A percentile compares a stretch with the other conserved stretches of the same genome.
Evolutionary conservation across 2,888 invertebrate genomes (phyloP).

Genomic region (Falcaria lacertinaria): DNA sequence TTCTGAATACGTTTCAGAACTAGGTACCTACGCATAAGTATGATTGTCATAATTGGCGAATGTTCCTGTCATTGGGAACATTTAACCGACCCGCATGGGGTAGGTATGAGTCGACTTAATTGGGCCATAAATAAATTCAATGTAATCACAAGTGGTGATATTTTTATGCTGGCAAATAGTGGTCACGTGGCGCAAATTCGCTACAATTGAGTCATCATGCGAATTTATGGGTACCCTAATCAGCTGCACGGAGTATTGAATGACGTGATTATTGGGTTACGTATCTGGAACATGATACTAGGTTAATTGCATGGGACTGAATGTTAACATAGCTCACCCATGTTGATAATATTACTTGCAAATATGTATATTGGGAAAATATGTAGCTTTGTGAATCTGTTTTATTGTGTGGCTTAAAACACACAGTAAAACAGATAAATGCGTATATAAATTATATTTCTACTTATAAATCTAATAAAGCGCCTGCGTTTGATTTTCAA

Average conservation of each 20-base stretch:
- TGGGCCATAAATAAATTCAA: slow-evolving; percentile 64
- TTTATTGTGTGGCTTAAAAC: no score
- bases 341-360: no score
- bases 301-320: slow-evolving; percentile 29
- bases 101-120: slow-evolving; percentile 61
- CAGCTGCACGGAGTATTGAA: slow-evolving; percentile 50
- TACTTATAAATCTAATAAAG: no score
- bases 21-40: slow-evolving; percentile 6
- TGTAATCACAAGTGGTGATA: slow-evolving; percentile 58
- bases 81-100: slow-evolving; percentile 61
- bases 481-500: no score
- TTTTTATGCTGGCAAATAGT: slow-evolving; percentile 63
- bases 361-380: no score
- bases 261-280: slow-evolving; percentile 70
- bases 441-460: no score
- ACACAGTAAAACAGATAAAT: no score
- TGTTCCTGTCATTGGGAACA: slow-evolving; percentile 16
- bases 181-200: slow-evolving; percentile 73
- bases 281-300: slow-evolving; percentile 44
- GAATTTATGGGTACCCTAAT: slow-evolving; percentile 49
- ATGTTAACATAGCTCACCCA: no score
- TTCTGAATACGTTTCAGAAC: slow-evolving; percentile 9
- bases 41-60: slow-evolving; percentile 19
- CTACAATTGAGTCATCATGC: slow-evolving; percentile 61
- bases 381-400: no score